Percentiles rank a stretch among this genome's conserved stretches.
phyloP scores from a whole-genome alignment of 64 coral and sea anemone species.

The Hydrozoanthus tunicans region DNA sequence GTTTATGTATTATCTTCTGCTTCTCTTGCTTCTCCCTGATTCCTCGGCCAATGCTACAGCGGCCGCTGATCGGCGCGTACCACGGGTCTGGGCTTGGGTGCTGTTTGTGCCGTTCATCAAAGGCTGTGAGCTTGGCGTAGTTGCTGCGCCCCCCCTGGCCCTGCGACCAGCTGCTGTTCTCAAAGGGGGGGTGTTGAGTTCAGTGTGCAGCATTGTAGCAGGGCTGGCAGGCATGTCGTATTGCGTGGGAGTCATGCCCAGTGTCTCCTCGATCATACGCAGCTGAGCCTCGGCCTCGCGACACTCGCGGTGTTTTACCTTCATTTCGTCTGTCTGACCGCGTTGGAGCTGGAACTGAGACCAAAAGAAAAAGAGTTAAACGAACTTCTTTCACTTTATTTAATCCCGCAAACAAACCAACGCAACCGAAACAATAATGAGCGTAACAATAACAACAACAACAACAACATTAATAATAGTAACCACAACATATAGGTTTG shows the following conservation, averaged over 20 bases:
- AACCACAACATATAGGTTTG: too few relatives aligned
- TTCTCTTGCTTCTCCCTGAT: conserved; percentile 31
- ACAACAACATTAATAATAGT: too few relatives aligned
- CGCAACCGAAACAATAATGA: too few relatives aligned
- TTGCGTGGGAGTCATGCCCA: conserved; percentile 96
- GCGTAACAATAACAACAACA: too few relatives aligned
- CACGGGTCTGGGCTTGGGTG: conserved; percentile 28
- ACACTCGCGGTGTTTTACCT: conserved; percentile 89
- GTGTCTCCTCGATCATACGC: conserved; percentile 89
- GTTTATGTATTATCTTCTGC: conserved; percentile 13
- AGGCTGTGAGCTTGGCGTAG: conserved; percentile 18
- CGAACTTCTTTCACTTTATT: too few relatives aligned
- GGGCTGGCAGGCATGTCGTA: conserved; percentile 98
- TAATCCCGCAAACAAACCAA: too few relatives aligned
- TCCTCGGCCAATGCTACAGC: conserved; percentile 23
- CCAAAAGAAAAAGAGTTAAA: background rate
- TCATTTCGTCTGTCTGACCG: conserved; percentile 95
- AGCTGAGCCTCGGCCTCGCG: conserved; percentile 92
- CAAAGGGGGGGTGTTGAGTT: conserved; percentile 73
- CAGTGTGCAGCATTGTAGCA: conserved; percentile 94
- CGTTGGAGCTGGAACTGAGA: conserved; percentile 81
- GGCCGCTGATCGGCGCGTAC: conserved; percentile 41
- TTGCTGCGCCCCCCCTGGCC: conserved; percentile 26
- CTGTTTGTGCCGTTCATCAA: conserved; percentile 71
- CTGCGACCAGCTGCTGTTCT: conserved; percentile 57